Percentiles rank a stretch among this genome's conserved stretches.
phyloP scores from a whole-genome alignment of 2,113 vertebrate genomes.

The Oostethus manadensis region DNA sequence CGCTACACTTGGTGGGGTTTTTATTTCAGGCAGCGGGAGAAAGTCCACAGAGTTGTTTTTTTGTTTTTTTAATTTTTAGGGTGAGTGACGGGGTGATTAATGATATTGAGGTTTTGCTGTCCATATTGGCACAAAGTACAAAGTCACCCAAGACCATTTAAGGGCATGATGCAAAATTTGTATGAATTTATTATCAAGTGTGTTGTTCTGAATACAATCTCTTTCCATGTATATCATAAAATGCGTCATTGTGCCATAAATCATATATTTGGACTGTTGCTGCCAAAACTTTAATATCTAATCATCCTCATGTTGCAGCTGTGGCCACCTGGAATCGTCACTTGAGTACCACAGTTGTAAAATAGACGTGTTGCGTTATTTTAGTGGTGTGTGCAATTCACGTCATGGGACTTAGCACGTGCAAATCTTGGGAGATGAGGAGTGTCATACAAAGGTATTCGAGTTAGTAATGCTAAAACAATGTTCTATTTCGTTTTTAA shows the following conservation, averaged over 20 bases:
- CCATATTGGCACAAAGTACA: constrained; percentile 42
- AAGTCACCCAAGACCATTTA: constrained; percentile 29
- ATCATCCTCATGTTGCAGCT: not conserved
- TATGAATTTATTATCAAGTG: constrained; percentile 19
- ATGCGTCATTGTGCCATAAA: constrained; percentile 3
- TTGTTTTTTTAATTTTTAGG: too few species aligned
- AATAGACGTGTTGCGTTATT: constrained; percentile 8
- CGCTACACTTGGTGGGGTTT: constrained; percentile 38
- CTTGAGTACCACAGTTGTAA: not conserved
- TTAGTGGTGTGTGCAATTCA: not conserved
- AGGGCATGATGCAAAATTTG: constrained; percentile 24
- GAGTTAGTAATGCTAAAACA: constrained; percentile 6
- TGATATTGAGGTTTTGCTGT: constrained; percentile 32
- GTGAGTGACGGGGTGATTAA: constrained; percentile 35
- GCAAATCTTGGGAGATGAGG: constrained; percentile 1
- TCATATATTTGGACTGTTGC: not conserved
- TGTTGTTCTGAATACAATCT: not conserved
- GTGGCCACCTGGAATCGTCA: not conserved
- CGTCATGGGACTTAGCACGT: constrained; percentile 3
- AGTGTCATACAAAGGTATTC: not conserved
- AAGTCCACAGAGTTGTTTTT: constrained; percentile 31
- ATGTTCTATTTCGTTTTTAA: constrained; percentile 1
- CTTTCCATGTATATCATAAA: constrained; percentile 11
- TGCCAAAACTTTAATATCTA: constrained; percentile 15
- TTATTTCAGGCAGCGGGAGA: constrained; percentile 48